Base-by-base conservation (phyloP, 2,888 invertebrate genomes). In the Eilema depressum region DNA sequence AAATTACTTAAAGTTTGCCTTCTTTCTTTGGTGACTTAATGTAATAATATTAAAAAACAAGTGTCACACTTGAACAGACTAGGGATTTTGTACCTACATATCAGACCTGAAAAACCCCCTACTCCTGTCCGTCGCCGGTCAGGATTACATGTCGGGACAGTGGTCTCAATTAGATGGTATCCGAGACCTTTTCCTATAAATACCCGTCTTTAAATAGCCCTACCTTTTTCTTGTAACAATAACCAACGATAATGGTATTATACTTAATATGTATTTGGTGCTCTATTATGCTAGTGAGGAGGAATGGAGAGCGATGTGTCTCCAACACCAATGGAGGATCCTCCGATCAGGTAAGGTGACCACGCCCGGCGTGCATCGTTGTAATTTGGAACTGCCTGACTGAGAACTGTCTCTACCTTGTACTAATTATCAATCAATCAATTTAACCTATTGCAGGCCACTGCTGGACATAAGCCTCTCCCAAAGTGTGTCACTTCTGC, bases 201-300 rank as follows among this genome's bases (percentile, higher is more conserved):
- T n/a, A 53, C n/a, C n/a, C 53, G n/a, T n/a, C 10, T 53, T 53
- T 20, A 53, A 47, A 47, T 47, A 47, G 7, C 47, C 20, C 7
- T 47, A 47, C 47, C 47, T 47, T 47, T 47, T 53, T 53, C n/a
- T 53, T 53, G 20, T 53, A 53, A n/a, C 53, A 53, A n/a, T 53
- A n/a, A 8, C 53, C n/a, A 53, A 53, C n/a, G 7, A n/a, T 53
- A n/a, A 53, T 53, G 20, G 4, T 53, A n/a, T 2, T 53, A 10
- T 7, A 20, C 7, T 0, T 53, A n/a, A n/a, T 53, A n/a, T n/a
- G 2, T 53, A 53, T n/a, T 41, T 17, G 11, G 41, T 47, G 47
- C 7, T 20, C 1, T 7, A 0, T 17, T 20, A 37, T 41, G 7
- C 47, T 5, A 47, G 20, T 47, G 47, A 14, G 41, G 41, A 41